These are phyloP conservation scores for Yponomeuta plumbellus DNA, from an alignment of 2,888 invertebrate species.

Conservation along the genomic window DNA sequence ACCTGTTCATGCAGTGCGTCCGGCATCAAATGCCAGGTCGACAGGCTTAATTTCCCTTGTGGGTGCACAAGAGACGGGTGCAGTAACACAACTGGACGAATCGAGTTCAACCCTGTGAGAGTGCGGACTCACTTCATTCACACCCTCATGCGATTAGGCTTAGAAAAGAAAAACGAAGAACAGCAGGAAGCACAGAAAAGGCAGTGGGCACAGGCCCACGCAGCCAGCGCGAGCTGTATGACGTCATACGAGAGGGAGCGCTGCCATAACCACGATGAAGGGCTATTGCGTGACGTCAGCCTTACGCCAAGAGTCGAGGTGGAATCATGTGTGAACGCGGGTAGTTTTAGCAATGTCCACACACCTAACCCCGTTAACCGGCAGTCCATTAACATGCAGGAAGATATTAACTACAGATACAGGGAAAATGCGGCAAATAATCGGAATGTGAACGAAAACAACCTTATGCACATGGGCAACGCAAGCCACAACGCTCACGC, in stretches of 20 bases:
- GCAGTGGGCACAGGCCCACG: slow-evolving; percentile 60
- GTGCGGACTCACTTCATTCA: slow-evolving; percentile 98
- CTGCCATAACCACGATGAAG: slow-evolving; percentile 37
- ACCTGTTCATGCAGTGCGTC: slow-evolving; percentile 96
- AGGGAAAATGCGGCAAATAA: slow-evolving; percentile 66
- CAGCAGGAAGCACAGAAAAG: slow-evolving; percentile 62
- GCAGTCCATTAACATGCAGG: slow-evolving; percentile 36
- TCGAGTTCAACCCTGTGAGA: slow-evolving; percentile 96
- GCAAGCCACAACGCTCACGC: slow-evolving; percentile 56
- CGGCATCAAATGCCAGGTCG: slow-evolving; percentile 98
- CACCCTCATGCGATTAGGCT: slow-evolving; percentile 93
- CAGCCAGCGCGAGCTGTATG: slow-evolving; percentile 34
- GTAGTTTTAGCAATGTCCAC: slow-evolving; percentile 82
- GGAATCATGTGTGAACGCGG: slow-evolving; percentile 79
- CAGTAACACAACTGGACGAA: slow-evolving; percentile 92
- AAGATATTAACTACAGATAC: slow-evolving; percentile 45
- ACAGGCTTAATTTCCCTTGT: slow-evolving; percentile 96
- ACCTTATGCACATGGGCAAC: slow-evolving; percentile 56
- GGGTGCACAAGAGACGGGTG: slow-evolving; percentile 97
- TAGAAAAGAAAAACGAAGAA: slow-evolving; percentile 89
- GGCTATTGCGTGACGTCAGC: slow-evolving; percentile 71
- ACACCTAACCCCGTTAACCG: slow-evolving; percentile 57
- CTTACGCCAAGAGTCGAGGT: slow-evolving; percentile 76
- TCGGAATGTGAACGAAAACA: slow-evolving; percentile 49
- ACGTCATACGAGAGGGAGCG: slow-evolving; percentile 43